A percentile compares a stretch with the other conserved stretches of the same genome.
Evolutionary conservation across 2,888 invertebrate species (phyloP).

Genomic region (Andricus curvator): DNA sequence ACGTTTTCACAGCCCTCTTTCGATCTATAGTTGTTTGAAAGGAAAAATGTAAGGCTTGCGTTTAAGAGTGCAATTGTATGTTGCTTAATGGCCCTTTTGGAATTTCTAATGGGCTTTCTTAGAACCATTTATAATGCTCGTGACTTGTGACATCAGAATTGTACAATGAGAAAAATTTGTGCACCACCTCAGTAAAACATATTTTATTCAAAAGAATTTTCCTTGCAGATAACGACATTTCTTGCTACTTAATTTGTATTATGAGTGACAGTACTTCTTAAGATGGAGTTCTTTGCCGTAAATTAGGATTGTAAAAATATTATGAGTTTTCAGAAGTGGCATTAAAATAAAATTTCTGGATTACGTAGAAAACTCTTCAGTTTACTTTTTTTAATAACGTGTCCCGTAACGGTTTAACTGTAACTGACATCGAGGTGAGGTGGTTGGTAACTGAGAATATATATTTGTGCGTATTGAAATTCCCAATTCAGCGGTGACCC

Average conservation of each 20-base stretch:
- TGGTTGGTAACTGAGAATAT: neutral
- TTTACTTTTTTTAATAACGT: slow-evolving; percentile 22
- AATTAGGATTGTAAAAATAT: neutral
- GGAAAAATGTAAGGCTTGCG: slow-evolving; percentile 21
- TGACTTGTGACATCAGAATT: slow-evolving; percentile 9
- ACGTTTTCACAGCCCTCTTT: slow-evolving; percentile 2
- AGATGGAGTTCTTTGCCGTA: neutral
- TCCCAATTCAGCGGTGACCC: slow-evolving; percentile 21
- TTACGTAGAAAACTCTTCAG: neutral
- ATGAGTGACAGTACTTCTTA: neutral
- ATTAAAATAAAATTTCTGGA: neutral
- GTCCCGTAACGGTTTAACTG: neutral
- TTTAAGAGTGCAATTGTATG: slow-evolving; percentile 20
- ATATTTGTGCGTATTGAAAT: slow-evolving; percentile 27
- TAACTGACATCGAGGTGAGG: neutral
- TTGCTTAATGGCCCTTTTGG: slow-evolving; percentile 25
- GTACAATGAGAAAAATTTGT: neutral
- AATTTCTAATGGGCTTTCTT: slow-evolving; percentile 27
- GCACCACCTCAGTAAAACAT: neutral
- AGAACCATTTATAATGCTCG: slow-evolving; percentile 12
- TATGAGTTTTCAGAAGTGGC: neutral
- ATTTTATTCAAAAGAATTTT: neutral
- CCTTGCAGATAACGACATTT: neutral
- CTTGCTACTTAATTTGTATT: neutral
- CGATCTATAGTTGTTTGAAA: slow-evolving; percentile 33